Evolutionary conservation across 2,113 vertebrate species (phyloP).

Genomic region (Hypomesus transpacificus): DNA sequence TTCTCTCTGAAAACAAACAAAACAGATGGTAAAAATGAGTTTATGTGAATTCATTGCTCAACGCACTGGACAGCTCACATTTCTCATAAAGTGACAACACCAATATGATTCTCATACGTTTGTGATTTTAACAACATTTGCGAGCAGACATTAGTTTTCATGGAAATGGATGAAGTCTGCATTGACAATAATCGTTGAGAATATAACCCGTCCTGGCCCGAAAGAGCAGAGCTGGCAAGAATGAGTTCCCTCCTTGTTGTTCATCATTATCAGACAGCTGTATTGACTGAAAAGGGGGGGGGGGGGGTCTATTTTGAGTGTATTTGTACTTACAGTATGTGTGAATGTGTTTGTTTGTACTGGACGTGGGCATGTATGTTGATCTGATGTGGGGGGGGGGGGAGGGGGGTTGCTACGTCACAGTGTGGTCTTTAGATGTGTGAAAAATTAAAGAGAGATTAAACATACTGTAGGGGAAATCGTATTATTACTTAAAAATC

Average conservation of each 20-base stretch:
- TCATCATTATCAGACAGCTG: conserved; percentile 35
- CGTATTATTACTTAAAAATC: too few species aligned
- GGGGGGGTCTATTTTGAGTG: not conserved
- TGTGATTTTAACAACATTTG: conserved; percentile 46
- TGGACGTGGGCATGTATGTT: conserved; percentile 5
- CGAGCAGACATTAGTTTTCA: conserved; percentile 38
- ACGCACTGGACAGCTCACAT: conserved; percentile 40
- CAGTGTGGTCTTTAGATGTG: too few species aligned
- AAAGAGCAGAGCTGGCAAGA: conserved; percentile 37
- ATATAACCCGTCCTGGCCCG: conserved; percentile 33
- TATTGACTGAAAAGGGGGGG: conserved; percentile 31
- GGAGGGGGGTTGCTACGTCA: too few species aligned
- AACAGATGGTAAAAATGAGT: conserved; percentile 46
- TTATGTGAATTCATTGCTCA: conserved; percentile 44
- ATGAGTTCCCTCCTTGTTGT: conserved; percentile 28
- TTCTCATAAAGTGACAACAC: conserved; percentile 43
- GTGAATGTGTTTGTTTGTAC: conserved; percentile 1
- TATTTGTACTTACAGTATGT: conserved; percentile 3
- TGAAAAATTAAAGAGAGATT: too few species aligned
- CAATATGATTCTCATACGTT: conserved; percentile 47
- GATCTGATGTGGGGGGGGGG: not conserved
- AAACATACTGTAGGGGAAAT: too few species aligned
- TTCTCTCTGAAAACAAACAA: conserved; percentile 33
- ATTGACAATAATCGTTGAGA: conserved; percentile 20
- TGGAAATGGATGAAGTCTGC: conserved; percentile 42